Percentiles rank a stretch among this genome's conserved stretches.
These are phyloP conservation scores for Drosophila parthenogenetica DNA, from an alignment of 2,888 invertebrate genomes.

Conservation along the genomic window DNA sequence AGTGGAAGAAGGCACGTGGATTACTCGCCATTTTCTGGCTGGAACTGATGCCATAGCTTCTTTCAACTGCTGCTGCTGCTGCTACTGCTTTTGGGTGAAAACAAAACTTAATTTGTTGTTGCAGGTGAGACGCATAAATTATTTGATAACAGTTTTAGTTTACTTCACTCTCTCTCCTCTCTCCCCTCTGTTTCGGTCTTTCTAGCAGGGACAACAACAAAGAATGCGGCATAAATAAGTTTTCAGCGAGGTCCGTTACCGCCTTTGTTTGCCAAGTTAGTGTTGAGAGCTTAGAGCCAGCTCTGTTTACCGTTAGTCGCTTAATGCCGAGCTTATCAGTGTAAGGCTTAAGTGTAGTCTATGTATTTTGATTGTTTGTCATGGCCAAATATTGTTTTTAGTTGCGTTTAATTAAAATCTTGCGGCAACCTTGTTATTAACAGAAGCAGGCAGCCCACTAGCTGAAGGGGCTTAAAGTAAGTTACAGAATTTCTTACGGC, in stretches of 20 bases:
- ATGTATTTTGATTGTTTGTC: conserved; percentile 56
- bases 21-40: conserved; percentile 52
- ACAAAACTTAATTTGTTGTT: conserved; percentile 78
- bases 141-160: conserved; percentile 75
- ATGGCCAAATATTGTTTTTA: conserved; percentile 60
- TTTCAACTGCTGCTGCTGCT: conserved; percentile 30
- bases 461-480: background rate
- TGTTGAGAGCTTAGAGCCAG: conserved; percentile 12
- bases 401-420: conserved; percentile 55
- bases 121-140: conserved; percentile 78
- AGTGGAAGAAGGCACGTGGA: conserved; percentile 74
- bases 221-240: conserved; percentile 66
- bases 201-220: conserved; percentile 4
- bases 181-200: background rate
- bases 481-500: conserved; percentile 2
- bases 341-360: conserved; percentile 55
- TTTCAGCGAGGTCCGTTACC: conserved; percentile 51
- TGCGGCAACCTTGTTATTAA: conserved; percentile 16
- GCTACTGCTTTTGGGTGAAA: conserved; percentile 33
- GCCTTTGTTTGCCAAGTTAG: conserved; percentile 48
- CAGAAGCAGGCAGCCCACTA: background rate
- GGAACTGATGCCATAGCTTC: background rate
- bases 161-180: background rate
- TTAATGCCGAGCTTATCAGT: conserved; percentile 71
- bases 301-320: conserved; percentile 62